These are phyloP conservation scores for Sepiola atlantica DNA, from an alignment of 2,888 invertebrate genomes.

Conservation along the genomic window DNA sequence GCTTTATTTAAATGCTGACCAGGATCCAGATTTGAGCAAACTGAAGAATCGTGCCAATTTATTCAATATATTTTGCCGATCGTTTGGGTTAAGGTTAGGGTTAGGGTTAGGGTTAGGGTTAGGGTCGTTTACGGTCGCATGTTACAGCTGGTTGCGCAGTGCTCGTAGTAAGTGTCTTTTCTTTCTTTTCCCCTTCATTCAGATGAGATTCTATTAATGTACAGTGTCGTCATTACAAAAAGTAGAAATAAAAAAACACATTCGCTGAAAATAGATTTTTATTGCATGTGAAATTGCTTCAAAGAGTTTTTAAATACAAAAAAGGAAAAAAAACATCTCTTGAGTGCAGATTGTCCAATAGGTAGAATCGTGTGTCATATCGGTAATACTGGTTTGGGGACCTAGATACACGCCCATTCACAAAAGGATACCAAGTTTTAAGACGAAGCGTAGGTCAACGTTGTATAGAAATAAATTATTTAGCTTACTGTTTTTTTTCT, in stretches of 20 bases:
- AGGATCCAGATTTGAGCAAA: neutral
- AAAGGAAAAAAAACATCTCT: neutral
- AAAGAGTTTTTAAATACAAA: neutral
- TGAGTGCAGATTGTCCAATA: neutral
- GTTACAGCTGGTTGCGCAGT: neutral
- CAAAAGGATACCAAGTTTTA: neutral
- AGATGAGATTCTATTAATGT: neutral
- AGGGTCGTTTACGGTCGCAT: too few species aligned
- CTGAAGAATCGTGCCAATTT: neutral
- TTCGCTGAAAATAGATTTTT: neutral
- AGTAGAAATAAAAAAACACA: neutral
- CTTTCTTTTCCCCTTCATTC: neutral
- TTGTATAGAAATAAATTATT: neutral
- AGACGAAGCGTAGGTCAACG: neutral
- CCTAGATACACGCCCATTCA: neutral
- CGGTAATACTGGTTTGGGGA: neutral
- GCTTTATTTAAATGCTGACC: conserved; percentile 2
- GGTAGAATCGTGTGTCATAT: neutral
- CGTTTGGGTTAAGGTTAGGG: too few species aligned
- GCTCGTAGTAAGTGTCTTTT: neutral
- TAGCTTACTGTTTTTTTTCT: neutral
- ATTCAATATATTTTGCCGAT: conserved; percentile 2
- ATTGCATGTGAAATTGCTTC: neutral
- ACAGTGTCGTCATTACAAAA: neutral
- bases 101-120: too few species aligned